Evolutionary conservation across 2,888 invertebrate genomes (phyloP).

Genomic region (Drosophila atripex): DNA sequence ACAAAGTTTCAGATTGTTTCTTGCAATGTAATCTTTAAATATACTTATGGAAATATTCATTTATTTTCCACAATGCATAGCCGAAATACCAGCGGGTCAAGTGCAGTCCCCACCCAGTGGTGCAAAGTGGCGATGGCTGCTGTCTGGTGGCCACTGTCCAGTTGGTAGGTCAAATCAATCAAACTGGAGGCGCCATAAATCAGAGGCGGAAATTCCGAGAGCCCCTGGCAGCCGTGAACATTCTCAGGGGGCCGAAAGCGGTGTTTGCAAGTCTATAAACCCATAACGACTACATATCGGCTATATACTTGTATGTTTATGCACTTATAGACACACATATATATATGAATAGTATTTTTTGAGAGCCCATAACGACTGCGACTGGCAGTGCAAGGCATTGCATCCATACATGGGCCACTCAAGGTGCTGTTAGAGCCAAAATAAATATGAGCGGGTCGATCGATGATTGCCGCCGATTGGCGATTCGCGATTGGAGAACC

Average conservation of each 20-base stretch:
- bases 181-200: slow-evolving; percentile 55
- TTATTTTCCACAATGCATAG: slow-evolving; percentile 20
- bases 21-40: background rate
- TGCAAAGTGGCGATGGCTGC: slow-evolving; percentile 7
- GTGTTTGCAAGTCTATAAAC: slow-evolving; percentile 46
- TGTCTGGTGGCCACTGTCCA: slow-evolving; percentile 16
- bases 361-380: slow-evolving; percentile 38
- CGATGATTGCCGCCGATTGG: slow-evolving; percentile 16
- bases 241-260: slow-evolving; percentile 44
- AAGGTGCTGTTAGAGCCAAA: slow-evolving; percentile 68
- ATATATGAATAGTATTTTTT: slow-evolving; percentile 22
- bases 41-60: background rate
- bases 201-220: slow-evolving; percentile 67
- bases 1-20: background rate
- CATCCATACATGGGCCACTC: slow-evolving; percentile 68
- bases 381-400: slow-evolving; percentile 22
- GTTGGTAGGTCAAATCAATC: slow-evolving; percentile 68
- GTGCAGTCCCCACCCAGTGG: slow-evolving; percentile 57
- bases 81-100: slow-evolving; percentile 73
- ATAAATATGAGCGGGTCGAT: slow-evolving; percentile 56
- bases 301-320: slow-evolving; percentile 32
- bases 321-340: slow-evolving; percentile 46
- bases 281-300: slow-evolving; percentile 62
- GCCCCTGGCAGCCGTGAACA: slow-evolving; percentile 48
- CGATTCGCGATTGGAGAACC: slow-evolving; percentile 32